phyloP scores from a whole-genome alignment of 2,797 vertebrate genomes.

The Lemur catta region DNA sequence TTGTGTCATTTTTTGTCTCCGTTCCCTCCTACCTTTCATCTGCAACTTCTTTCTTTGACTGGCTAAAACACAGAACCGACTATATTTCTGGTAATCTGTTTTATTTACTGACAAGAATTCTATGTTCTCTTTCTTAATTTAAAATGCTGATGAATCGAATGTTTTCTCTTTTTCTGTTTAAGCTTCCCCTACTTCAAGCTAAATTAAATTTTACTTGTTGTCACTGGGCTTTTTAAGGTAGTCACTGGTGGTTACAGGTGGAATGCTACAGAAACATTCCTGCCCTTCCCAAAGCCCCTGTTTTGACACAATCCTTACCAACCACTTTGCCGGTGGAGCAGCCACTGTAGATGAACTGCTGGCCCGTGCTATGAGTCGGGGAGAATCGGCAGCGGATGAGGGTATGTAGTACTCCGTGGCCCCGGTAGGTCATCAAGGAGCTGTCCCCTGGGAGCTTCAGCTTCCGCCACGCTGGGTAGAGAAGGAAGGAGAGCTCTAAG shows the following conservation, averaged over 20 bases:
- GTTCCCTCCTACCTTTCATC: conserved; percentile 18
- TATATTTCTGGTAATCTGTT: conserved; percentile 42
- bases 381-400: conserved; percentile 95
- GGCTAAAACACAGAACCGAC: neutral
- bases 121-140: conserved; percentile 53
- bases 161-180: conserved; percentile 32
- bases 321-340: conserved; percentile 93
- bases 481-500: neutral
- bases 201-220: conserved; percentile 1
- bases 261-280: neutral
- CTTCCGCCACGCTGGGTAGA: conserved; percentile 87
- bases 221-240: neutral
- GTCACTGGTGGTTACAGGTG: neutral
- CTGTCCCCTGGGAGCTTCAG: conserved; percentile 93
- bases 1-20: neutral
- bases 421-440: conserved; percentile 95
- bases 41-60: conserved; percentile 12
- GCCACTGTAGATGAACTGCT: conserved; percentile 93
- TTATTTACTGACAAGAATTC: conserved; percentile 43
- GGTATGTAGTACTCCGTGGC: conserved; percentile 94
- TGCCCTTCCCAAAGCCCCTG: neutral
- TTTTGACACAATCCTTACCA: conserved; percentile 83
- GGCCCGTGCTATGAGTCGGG: conserved; percentile 91
- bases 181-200: neutral
- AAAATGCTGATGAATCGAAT: conserved; percentile 25